These are phyloP conservation scores for Nomada ferruginata DNA, from an alignment of 2,888 invertebrate genomes.

Conservation along the genomic window DNA sequence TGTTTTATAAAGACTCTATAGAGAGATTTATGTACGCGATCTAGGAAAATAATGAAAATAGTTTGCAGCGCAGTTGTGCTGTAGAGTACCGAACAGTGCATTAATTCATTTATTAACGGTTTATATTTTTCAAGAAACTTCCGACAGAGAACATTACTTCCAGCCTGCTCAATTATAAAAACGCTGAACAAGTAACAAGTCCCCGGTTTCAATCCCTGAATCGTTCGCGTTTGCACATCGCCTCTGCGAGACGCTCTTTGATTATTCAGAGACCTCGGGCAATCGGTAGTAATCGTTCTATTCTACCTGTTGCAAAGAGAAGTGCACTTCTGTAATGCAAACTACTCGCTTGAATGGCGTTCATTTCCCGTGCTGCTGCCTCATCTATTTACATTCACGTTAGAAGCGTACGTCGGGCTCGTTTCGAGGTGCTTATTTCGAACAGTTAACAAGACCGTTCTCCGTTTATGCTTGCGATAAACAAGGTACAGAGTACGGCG, in stretches of 20 bases:
- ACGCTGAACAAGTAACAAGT: slow-evolving; percentile 3
- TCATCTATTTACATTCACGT: slow-evolving; percentile 16
- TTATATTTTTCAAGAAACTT: not conserved
- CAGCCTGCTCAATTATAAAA: too few species aligned
- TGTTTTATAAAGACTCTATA: slow-evolving; percentile 15
- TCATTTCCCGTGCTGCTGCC: slow-evolving; percentile 20
- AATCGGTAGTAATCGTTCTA: slow-evolving; percentile 11
- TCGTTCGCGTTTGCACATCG: not conserved
- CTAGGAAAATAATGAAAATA: too few species aligned
- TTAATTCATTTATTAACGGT: not conserved
- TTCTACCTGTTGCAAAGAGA: slow-evolving; percentile 23
- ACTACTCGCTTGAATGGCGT: slow-evolving; percentile 26
- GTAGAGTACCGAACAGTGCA: too few species aligned
- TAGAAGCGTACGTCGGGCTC: slow-evolving; percentile 11
- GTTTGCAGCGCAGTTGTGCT: too few species aligned
- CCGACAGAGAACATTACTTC: too few species aligned
- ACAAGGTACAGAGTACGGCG: not conserved
- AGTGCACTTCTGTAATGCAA: slow-evolving; percentile 29
- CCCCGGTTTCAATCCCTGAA: slow-evolving; percentile 20
- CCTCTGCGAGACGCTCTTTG: not conserved
- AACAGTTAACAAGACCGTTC: not conserved
- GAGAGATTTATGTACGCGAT: too few species aligned
- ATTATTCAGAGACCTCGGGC: slow-evolving; percentile 17
- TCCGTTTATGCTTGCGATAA: not conserved
- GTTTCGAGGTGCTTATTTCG: slow-evolving; percentile 9